Evolutionary conservation across 1,140 invertebrate genomes (phyloP), one percentile per base, ranked within the genome.

Genomic region (Leptinotarsa undecemlineata): DNA sequence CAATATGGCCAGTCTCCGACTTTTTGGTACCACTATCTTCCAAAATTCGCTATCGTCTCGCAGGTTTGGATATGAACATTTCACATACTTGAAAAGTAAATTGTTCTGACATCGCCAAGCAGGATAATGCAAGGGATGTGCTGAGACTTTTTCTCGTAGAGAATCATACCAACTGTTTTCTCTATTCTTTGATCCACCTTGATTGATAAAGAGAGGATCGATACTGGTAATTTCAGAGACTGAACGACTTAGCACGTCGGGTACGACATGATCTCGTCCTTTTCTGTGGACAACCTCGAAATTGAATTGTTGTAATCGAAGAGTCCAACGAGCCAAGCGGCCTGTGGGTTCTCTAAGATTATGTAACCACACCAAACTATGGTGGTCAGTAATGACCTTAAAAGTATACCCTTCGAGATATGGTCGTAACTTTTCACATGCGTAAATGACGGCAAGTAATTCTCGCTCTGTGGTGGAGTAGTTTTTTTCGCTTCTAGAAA

Each of bases 321-420:
- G 48, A 8, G 68, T 23, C 72, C 72, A 86, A 20, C 68, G 74
- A 33, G 75, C 75, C 33, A 83, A 57, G 71, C 80, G 23, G 21
- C 77, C 76, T 48, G 69, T 51, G 60, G 79, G 72, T 74, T 76
- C 61, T 26, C 68, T 64, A 19, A 81, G 42, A 14, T 73, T 74
- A 20, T 76, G 33, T 14, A 81, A 61, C 77, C 85, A 89, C 23
- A 76, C 74, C 4, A 89, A 76, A 8, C 84, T 81, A 48, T 81
- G 78, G 74, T 88, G 86, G 74, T 89, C 87, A 0, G 87, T 88
- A 23, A 85, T 75, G 4, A 88, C 82, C 4, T 42, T 83, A 74
- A 90, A 88, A 15, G 83, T 70, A 8, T 74, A 80, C 6, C 83
- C 80, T 48, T 82, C 79, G 2, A 82, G 26, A 62, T 82, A 82